These are phyloP conservation scores for Portevinia maculata DNA, from an alignment of 2,888 invertebrate genomes.

Conservation along the genomic window DNA sequence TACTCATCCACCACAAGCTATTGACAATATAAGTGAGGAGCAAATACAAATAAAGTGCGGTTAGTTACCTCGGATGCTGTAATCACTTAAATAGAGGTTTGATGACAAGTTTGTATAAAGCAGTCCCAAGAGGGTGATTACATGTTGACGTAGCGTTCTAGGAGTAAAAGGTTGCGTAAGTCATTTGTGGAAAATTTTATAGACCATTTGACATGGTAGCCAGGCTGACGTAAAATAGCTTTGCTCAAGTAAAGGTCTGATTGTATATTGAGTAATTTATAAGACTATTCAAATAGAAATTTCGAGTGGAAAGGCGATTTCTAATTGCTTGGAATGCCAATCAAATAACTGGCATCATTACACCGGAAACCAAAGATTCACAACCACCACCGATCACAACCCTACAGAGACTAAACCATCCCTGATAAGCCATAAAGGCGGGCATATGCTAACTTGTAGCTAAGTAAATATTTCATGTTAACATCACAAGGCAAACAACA, in stretches of 20 bases:
- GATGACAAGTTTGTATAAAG: conserved; percentile 13
- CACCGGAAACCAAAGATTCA: neutral
- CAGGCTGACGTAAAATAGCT: neutral
- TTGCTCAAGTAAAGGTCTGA: neutral
- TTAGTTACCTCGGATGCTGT: conserved; percentile 55
- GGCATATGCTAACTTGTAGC: neutral
- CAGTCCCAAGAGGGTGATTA: conserved; percentile 2
- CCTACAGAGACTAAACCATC: neutral
- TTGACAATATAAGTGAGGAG: conserved; percentile 49
- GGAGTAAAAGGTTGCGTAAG: neutral
- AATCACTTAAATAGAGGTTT: conserved; percentile 51
- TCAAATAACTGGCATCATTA: conserved; percentile 29
- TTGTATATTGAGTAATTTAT: no score
- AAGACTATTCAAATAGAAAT: no score
- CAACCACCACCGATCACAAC: neutral
- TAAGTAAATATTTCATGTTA: neutral
- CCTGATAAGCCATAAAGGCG: conserved; percentile 19
- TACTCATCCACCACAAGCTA: conserved; percentile 50
- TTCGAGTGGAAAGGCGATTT: neutral
- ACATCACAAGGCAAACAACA: neutral
- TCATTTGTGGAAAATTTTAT: neutral
- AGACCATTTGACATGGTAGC: neutral
- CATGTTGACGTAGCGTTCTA: neutral
- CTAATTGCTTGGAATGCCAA: neutral
- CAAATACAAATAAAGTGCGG: conserved; percentile 44